Base-by-base conservation (phyloP, 1,140 invertebrate species). In the Pteromalus puparum region DNA sequence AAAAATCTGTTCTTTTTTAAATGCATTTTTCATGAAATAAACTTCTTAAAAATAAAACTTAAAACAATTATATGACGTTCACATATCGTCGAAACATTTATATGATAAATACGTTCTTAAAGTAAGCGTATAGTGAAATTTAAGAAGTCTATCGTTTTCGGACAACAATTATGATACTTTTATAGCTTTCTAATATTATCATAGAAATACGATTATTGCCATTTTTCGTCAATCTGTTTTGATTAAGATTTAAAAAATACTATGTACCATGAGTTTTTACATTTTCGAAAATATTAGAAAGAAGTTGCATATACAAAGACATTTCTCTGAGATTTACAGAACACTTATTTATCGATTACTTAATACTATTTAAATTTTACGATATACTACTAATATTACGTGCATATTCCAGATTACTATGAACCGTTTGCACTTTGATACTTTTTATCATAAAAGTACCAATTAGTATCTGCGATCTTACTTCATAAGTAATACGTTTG, bases 21-120 rank as follows among this genome's bases (percentile, higher is more conserved):
- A 77, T 77, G 74, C 68, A 77, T 85, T 48, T 87, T 65, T 26
- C 65, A 28, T 28, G 48, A 12, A 81, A 70, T 84, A 74, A 53
- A 80, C n/a, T 65, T 83, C 61, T 78, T 84, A 65, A 26, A 74
- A 72, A 74, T 79, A 74, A 79, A 84, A 74, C 53, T 61, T 84
- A 79, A 77, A 38, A 79, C 46, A 84, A 65, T 6, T 67, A 72
- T 73, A n/a, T 74, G 24, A 74, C 9, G 7, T 61, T 84, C 77
- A 65, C 68, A 84, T 73, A n/a, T 46, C 24, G n/a, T 30, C n/a
- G 61, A 74, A 77, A 34, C 75, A 83, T 78, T 30, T 26, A 65
- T 34, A 65, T 53, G n/a, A 61, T 72, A 78, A 70, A 78, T 77
- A 82, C 53, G 38, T 72, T 78, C 42, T 77, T 77, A 83, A 78